Evolutionary conservation across 2,113 vertebrate genomes (phyloP).

Genomic region (Heteronetta atricapilla): DNA sequence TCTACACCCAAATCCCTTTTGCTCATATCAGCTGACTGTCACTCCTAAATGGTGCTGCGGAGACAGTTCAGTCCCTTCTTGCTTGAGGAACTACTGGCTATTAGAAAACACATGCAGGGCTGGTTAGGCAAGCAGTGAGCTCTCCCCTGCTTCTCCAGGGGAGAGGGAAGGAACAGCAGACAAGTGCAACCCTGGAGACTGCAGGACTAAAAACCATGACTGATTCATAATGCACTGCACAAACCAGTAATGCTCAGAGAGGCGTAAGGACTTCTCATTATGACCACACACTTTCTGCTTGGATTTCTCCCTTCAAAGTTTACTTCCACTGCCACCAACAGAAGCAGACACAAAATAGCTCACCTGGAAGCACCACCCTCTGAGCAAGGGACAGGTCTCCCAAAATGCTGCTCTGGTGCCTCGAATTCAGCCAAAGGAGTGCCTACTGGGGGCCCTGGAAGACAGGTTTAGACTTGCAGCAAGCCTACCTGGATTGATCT

Average conservation of each 20-base stretch:
- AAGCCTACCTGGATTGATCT: accelerated
- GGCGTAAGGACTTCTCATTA: not conserved
- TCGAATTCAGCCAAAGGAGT: not conserved
- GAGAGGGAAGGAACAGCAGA: not conserved
- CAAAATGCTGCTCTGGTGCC: accelerated
- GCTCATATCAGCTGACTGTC: not conserved
- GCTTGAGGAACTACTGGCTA: not conserved
- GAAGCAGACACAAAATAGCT: not conserved
- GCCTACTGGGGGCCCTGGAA: not conserved
- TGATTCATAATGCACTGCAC: not conserved
- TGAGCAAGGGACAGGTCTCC: not conserved
- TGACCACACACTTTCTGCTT: not conserved
- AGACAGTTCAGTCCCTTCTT: not conserved
- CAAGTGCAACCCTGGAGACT: not conserved
- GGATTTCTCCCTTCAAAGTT: not conserved
- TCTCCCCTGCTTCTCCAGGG: not conserved
- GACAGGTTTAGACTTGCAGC: not conserved
- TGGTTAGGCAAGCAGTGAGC: not conserved
- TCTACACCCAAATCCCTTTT: not conserved
- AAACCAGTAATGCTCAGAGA: not conserved
- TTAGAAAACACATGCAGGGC: not conserved
- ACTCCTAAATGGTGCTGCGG: not conserved
- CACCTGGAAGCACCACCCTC: not conserved
- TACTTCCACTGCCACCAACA: not conserved
- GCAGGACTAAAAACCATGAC: not conserved